Evolutionary conservation across 2,113 vertebrate genomes (phyloP).

Genomic region (Chaetops frenatus): DNA sequence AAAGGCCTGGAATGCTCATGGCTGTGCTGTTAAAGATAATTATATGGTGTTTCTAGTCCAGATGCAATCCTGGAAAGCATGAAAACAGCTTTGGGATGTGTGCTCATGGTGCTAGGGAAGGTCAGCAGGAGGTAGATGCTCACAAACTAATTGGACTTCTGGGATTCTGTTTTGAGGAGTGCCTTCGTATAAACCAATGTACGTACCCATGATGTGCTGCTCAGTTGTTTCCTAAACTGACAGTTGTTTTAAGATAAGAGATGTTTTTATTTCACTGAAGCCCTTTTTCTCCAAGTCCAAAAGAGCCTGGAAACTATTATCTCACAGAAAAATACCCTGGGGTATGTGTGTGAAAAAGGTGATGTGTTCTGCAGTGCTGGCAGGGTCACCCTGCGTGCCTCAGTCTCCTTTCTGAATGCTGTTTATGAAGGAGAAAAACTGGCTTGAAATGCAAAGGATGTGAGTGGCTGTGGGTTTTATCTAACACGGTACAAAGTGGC

Average conservation of each 20-base stretch:
- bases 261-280: slow-evolving; percentile 16
- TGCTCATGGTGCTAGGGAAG: not conserved
- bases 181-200: not conserved
- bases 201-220: not conserved
- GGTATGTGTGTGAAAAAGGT: not conserved
- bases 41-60: not conserved
- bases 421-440: not conserved
- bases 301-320: not conserved
- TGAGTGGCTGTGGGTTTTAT: not conserved
- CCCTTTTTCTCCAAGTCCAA: not conserved
- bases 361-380: not conserved
- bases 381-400: not conserved
- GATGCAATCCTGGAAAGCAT: not conserved
- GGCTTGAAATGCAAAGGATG: slow-evolving; percentile 15
- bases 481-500: not conserved
- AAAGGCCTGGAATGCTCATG: not conserved
- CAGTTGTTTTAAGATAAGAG: slow-evolving; percentile 40
- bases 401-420: not conserved
- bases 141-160: slow-evolving; percentile 18
- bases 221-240: slow-evolving; percentile 38
- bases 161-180: slow-evolving; percentile 6
- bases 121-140: not conserved
- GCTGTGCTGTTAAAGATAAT: slow-evolving; percentile 1
- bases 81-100: not conserved
- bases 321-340: not conserved